Percentiles rank a stretch among this genome's conserved stretches.
Evolutionary conservation across 2,888 invertebrate species (phyloP).

Genomic region (Eulithis testata): DNA sequence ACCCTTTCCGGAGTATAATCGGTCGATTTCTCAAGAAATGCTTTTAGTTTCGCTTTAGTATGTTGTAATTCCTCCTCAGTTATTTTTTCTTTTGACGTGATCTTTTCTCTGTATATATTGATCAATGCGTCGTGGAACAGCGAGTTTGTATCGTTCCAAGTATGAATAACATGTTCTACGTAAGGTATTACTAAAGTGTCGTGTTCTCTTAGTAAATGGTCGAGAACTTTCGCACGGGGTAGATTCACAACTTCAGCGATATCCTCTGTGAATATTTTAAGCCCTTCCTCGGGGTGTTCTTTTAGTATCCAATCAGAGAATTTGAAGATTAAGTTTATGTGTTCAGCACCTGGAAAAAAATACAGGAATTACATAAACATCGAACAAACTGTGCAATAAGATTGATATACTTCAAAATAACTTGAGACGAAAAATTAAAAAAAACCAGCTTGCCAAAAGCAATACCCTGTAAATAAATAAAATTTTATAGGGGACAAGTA

Average conservation of each 20-base stretch:
- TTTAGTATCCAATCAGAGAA: conserved; percentile 97
- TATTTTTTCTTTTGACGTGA: conserved; percentile 68
- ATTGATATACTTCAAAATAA: too few species aligned
- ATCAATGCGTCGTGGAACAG: conserved; percentile 96
- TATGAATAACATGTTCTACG: conserved; percentile 95
- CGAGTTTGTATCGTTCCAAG: conserved; percentile 94
- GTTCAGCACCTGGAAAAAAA: conserved; percentile 85
- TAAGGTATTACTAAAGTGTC: conserved; percentile 94
- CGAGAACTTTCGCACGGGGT: conserved; percentile 94
- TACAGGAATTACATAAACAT: neutral
- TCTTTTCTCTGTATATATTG: conserved; percentile 93
- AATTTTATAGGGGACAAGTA: too few species aligned
- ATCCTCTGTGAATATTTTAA: conserved; percentile 95
- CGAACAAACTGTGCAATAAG: too few species aligned
- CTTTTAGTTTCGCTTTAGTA: conserved; percentile 85
- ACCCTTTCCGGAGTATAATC: conserved; percentile 95
- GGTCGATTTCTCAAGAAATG: conserved; percentile 92
- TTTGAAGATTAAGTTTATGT: conserved; percentile 95
- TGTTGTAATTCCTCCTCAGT: conserved; percentile 71
- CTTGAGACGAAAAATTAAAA: too few species aligned
- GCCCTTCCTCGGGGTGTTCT: conserved; percentile 94
- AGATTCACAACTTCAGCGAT: conserved; percentile 94
- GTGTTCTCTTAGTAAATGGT: conserved; percentile 93
- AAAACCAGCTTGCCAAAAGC: too few species aligned
- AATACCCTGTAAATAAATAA: too few species aligned